Conservation (phyloP, 1,140 invertebrate species). For the Kradibia gibbosae region DNA sequence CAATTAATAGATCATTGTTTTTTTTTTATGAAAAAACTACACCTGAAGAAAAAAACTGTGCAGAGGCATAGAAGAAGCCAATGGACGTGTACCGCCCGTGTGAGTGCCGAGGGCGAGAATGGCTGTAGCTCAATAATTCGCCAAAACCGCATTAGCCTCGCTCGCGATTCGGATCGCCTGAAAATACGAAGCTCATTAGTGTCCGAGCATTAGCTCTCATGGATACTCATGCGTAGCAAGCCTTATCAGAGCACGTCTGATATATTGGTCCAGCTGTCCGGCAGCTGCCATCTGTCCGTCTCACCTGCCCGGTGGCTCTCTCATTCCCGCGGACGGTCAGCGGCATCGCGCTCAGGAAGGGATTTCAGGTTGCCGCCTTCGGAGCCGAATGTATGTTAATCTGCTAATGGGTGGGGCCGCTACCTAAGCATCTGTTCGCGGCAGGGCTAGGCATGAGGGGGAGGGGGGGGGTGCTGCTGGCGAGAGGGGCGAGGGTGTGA, state of each 20-base stretch:
- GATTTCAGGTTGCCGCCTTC: not conserved
- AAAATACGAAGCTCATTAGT: too few species aligned
- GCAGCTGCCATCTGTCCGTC: not conserved
- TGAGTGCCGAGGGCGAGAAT: too few species aligned
- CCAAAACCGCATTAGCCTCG: too few species aligned
- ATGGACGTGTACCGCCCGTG: too few species aligned
- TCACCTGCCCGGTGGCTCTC: not conserved
- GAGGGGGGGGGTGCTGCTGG: not conserved
- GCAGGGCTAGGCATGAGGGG: not conserved
- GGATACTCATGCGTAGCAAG: too few species aligned
- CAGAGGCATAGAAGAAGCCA: too few species aligned
- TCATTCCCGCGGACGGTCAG: not conserved
- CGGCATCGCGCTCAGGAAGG: not conserved
- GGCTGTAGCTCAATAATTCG: too few species aligned
- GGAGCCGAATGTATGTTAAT: slow-evolving; percentile 10
- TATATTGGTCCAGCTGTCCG: slow-evolving; percentile 13
- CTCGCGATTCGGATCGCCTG: too few species aligned
- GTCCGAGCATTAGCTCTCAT: too few species aligned
- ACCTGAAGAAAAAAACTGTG: too few species aligned
- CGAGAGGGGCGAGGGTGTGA: not conserved
- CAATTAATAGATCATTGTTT: too few species aligned
- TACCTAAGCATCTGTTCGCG: not conserved
- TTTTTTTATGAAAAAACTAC: too few species aligned
- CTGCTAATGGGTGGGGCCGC: not conserved
- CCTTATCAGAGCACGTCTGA: not conserved